phyloP scores from a whole-genome alignment of 2,888 invertebrate species.

The Conops quadrifasciatus region DNA sequence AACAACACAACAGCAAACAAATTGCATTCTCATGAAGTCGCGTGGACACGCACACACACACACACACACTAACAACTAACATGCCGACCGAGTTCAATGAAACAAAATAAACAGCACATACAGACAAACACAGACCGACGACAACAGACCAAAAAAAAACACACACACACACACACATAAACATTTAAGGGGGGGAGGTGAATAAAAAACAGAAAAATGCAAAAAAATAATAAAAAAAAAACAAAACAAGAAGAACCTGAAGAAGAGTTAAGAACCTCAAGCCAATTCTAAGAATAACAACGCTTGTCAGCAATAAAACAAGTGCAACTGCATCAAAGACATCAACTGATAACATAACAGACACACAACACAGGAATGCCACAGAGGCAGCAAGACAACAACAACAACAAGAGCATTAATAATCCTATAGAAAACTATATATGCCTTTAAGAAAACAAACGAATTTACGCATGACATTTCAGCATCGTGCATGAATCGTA shows the following conservation, averaged over 20 bases:
- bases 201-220: neutral
- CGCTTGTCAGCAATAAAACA: neutral
- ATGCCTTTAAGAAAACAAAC: too few relatives aligned
- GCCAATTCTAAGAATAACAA: constrained; percentile 36
- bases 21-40: constrained; percentile 11
- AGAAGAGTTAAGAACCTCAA: constrained; percentile 6
- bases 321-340: constrained; percentile 18
- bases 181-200: neutral
- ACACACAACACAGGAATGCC: too few relatives aligned
- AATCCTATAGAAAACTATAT: too few relatives aligned
- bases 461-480: too few relatives aligned
- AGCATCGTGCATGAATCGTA: too few relatives aligned
- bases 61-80: constrained; percentile 6
- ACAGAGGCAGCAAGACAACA: neutral
- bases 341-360: neutral
- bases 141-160: neutral
- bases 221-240: constrained; percentile 9
- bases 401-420: neutral
- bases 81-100: constrained; percentile 28
- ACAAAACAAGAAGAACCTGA: neutral
- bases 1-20: too few relatives aligned
- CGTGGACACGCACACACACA: constrained; percentile 1
- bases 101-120: constrained; percentile 5
- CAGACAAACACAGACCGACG: neutral
- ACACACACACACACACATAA: constrained; percentile 9